These are phyloP conservation scores for Epicauta chinensis DNA, from an alignment of 1,140 invertebrate genomes.

Conservation along the genomic window DNA sequence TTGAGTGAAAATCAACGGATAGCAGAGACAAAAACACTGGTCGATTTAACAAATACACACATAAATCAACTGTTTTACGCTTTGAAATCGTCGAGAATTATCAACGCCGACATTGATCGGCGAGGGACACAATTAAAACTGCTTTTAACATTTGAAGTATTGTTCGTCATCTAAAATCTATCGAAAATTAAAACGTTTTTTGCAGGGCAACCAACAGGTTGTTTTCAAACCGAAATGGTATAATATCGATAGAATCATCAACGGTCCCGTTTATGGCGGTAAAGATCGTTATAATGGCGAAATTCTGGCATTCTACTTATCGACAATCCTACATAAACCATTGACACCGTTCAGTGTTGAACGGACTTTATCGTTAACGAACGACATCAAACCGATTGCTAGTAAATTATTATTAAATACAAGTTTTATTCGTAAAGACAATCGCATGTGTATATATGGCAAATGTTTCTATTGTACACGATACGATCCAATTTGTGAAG, in stretches of 20 bases:
- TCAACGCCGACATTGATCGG: constrained; percentile 64
- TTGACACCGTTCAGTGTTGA: constrained; percentile 74
- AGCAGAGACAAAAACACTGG: constrained; percentile 4
- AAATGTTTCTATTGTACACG: constrained; percentile 82
- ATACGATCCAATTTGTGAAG: constrained; percentile 74
- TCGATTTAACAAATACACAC: constrained; percentile 23
- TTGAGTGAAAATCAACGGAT: constrained; percentile 21
- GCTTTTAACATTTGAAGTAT: constrained; percentile 62
- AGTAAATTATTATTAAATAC: constrained; percentile 58
- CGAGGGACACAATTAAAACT: constrained; percentile 89
- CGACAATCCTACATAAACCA: constrained; percentile 68
- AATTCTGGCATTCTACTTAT: constrained; percentile 89
- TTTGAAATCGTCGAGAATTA: constrained; percentile 63
- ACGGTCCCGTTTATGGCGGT: constrained; percentile 77
- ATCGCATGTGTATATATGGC: constrained; percentile 74
- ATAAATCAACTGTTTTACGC: constrained; percentile 65
- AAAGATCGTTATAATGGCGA: constrained; percentile 91
- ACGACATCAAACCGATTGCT: constrained; percentile 67
- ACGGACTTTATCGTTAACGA: constrained; percentile 65
- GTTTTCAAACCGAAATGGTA: constrained; percentile 93
- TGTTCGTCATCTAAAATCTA: constrained; percentile 8
- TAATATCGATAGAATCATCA: constrained; percentile 62
- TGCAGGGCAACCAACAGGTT: constrained; percentile 64
- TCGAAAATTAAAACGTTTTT: constrained; percentile 8
- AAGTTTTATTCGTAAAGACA: constrained; percentile 46